Evolutionary conservation across 2,797 vertebrate species (phyloP), one percentile per base, ranked within the genome.

Genomic region (Sebastes oblongus): DNA sequence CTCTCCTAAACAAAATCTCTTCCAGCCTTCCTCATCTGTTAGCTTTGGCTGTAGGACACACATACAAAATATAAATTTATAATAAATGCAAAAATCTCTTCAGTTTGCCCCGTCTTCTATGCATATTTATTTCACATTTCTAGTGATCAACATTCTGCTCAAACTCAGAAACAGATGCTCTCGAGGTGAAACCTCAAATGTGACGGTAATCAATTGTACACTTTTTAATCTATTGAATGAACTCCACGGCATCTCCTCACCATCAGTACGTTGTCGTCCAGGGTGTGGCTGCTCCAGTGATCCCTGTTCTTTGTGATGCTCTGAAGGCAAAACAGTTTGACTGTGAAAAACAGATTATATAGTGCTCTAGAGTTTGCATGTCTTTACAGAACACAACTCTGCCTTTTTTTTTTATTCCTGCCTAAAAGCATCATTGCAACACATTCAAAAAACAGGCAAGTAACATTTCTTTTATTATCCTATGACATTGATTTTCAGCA

Each of bases 231-330:
- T 11, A 42, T 0, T 18, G 2, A 61, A 60, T 39, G 0, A 54
- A 32, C 25, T 39, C 22, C 22, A 2, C 3, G 29, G 6, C 8
- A 16, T 34, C 58, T 52, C n/a, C 97, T 96, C 86, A 98, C 98
- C 96, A 99, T 96, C 27, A 93, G 85, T 54, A 99, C 97, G 3
- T 99, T 99, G 89, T 96, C 97, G 69, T 99, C 98, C 91, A 99
- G 94, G 69, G 96, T 94, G 32, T 98, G 97, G 75, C 93, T 94
- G 85, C 91, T 96, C 98, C 98, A 99, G 90, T 97, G 97, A 77
- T 82, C 94, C 81, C 97, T 96, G 90, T 97, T 96, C 88, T 96
- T 99, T 90, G 96, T 94, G 83, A 99, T 95, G 87, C 94, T 98
- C 98, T 99, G 89, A 61, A 92, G 86, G 52, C 54, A 84, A 80